Conservation (phyloP, 2,888 invertebrate genomes). For the Schizaphis graminum region DNA sequence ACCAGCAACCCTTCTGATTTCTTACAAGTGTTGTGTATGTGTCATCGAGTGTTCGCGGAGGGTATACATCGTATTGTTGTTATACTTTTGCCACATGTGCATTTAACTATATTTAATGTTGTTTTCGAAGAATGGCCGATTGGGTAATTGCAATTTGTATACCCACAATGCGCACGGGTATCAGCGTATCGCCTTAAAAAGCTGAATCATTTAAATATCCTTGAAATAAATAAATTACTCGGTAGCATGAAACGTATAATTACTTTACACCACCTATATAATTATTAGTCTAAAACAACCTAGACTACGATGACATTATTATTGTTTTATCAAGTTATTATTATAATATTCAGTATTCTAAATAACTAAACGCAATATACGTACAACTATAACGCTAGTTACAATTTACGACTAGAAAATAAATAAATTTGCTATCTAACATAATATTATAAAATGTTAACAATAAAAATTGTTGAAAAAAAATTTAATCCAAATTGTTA, state of each 20-base stretch:
- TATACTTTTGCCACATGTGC: conserved; percentile 16
- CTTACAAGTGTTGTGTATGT: conserved; percentile 63
- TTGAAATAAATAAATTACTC: conserved; percentile 22
- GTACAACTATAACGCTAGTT: background rate
- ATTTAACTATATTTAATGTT: conserved; percentile 32
- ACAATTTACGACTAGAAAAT: background rate
- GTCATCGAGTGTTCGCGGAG: conserved; percentile 32
- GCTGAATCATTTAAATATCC: conserved; percentile 39
- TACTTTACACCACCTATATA: background rate
- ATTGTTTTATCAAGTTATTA: background rate
- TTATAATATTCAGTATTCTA: background rate
- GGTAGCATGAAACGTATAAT: background rate
- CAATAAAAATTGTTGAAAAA: background rate
- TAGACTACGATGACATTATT: background rate
- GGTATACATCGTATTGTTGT: conserved; percentile 37
- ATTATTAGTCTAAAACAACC: background rate
- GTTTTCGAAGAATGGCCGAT: conserved; percentile 24
- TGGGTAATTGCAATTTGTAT: conserved; percentile 32
- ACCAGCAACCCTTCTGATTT: conserved; percentile 62
- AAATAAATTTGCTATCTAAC: background rate
- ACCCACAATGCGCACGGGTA: background rate
- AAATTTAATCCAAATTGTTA: background rate
- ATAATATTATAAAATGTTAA: background rate
- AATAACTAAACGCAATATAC: background rate
- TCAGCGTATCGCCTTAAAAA: conserved; percentile 31